Base-by-base conservation (phyloP, 92 coral and sea anemone genomes). In the Metridium senile region DNA sequence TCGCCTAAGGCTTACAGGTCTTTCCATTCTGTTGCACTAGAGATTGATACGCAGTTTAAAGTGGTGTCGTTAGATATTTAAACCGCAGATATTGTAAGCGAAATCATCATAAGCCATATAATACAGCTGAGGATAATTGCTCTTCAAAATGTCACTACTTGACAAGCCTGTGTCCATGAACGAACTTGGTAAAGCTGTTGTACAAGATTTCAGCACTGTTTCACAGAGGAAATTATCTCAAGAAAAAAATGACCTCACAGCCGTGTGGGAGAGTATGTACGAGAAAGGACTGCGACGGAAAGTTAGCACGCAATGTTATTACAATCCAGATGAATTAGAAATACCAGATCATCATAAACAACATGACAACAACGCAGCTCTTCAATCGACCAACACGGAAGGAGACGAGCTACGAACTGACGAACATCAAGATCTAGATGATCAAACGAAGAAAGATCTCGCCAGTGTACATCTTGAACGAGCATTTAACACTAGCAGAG, bases 191-290 rank as follows among this genome's bases (percentile, higher is more conserved):
- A 56, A 69, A 23, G 93, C 86, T 19, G 84, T 81, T 0, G 85
- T 65, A 11, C 85, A 84, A 29, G 90, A 91, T 31, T 66, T 89
- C 8, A 86, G 85, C 23, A 64, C 81, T 33, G 91, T 89, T 46
- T 88, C 91, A 59, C 91, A 91, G 67, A 78, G 84, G 67, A 85
- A 82, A 70, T 75, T 88, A 16, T 82, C 76, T 17, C 80, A 81
- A 16, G 86, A 89, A 66, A 84, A 82, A 22, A 72, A 63, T n/a
- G 93, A 91, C 27, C 76, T 91, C 11, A 84, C 79, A 27, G 82
- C 97, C 11, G 97, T 91, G 1, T 89, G 93, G 93, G 84, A 91
- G 62, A 91, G 97, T 53, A 82, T 91, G 97, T 91, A 91, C 68
- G 93, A 88, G 72, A 91, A 91, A 77, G 88, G 97, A 19, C 80